Percentiles rank a stretch among this genome's conserved stretches.
These are phyloP conservation scores for Mythimna pallens DNA, from an alignment of 2,888 invertebrate species.

Conservation along the genomic window DNA sequence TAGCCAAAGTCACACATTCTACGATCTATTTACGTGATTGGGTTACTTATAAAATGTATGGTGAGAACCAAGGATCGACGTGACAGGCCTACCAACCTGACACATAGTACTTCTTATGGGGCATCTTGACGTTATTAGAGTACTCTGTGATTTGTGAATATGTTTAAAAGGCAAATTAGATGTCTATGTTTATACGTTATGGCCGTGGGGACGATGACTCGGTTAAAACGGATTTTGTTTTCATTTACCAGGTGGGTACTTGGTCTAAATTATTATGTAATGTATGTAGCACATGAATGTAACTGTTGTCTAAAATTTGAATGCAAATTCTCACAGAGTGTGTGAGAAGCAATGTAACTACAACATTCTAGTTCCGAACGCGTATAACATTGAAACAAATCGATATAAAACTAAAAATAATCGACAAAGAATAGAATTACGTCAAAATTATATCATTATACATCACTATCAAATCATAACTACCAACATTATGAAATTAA, in stretches of 20 bases:
- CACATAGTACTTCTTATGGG: constrained; percentile 36
- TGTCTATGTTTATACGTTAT: constrained; percentile 57
- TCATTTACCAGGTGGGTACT: constrained; percentile 30
- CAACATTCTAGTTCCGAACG: neutral
- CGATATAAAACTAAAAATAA: neutral
- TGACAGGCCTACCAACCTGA: constrained; percentile 69
- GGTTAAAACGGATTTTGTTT: constrained; percentile 46
- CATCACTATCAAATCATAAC: constrained; percentile 21
- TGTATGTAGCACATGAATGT: constrained; percentile 22
- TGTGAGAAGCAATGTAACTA: constrained; percentile 18
- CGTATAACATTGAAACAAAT: neutral
- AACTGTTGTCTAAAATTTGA: constrained; percentile 23
- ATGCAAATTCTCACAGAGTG: constrained; percentile 26
- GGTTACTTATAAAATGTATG: constrained; percentile 69
- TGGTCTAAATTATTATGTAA: constrained; percentile 25
- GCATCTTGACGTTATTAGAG: constrained; percentile 64
- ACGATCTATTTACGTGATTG: constrained; percentile 81
- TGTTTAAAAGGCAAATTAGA: constrained; percentile 58
- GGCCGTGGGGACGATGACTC: constrained; percentile 55
- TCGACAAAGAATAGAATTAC: constrained; percentile 3
- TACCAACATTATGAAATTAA: constrained; percentile 36
- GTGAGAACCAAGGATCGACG: constrained; percentile 74
- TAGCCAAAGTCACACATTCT: constrained; percentile 75
- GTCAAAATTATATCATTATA: neutral
- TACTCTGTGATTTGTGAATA: constrained; percentile 60